Conservation (phyloP, 2,797 vertebrate genomes). For the Gymnothorax javanicus region DNA sequence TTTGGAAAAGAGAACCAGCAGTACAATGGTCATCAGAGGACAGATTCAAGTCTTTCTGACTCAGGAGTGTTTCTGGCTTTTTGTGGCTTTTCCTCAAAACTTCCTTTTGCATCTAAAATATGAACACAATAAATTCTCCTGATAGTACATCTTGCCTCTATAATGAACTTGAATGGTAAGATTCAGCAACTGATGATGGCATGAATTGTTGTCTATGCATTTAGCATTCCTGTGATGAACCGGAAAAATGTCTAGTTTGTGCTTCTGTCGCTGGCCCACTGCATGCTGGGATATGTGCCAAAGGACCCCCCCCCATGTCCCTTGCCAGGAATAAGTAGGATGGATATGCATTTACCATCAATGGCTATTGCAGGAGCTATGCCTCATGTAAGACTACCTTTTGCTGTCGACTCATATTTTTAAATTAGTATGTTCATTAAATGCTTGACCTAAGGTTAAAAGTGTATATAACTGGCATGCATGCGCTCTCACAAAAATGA, state of each 20-base stretch:
- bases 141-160: background rate
- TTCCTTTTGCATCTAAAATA: background rate
- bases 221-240: background rate
- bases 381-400: background rate
- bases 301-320: too few relatives aligned
- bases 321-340: too few relatives aligned
- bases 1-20: too few relatives aligned
- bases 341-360: background rate
- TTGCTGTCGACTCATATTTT: background rate
- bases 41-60: background rate
- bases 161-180: background rate
- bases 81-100: slow-evolving; percentile 9
- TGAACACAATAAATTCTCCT: background rate
- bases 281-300: too few relatives aligned
- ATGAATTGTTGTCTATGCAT: background rate
- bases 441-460: background rate
- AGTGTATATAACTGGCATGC: background rate
- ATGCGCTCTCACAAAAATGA: background rate
- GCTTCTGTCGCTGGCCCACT: too few relatives aligned
- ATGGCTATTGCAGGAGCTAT: background rate
- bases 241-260: too few relatives aligned
- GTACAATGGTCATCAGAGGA: background rate
- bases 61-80: background rate
- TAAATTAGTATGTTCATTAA: background rate
- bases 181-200: background rate